Evolutionary conservation across 1,140 invertebrate genomes (phyloP), one percentile per base, ranked within the genome.

Genomic region (Drosophila bipectinata): DNA sequence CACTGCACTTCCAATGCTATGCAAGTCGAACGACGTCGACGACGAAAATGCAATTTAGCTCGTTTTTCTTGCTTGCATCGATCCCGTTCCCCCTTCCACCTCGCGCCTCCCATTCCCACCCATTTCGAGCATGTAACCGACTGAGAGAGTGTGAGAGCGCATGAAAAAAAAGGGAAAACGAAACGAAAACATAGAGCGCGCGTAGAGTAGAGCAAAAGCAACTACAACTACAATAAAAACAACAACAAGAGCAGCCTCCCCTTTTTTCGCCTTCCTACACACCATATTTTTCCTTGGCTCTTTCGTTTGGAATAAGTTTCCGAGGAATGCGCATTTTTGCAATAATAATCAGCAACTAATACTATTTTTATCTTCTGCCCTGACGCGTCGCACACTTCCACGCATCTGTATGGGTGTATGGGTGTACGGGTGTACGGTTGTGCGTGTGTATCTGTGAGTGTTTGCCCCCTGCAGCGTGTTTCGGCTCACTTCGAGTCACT

Each of bases 281-380:
- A 44, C 14, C 41, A 14, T 44, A 18, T 44, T 24, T 44, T 9
- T 15, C 32, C 55, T 39, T 15, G 41, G 12, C 26, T 15, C 32
- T 37, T 59, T 30, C 18, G 48, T 77, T 44, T 83, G 74, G 80
- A 81, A 83, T 83, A 83, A 83, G 79, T 82, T 72, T 79, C 77
- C 72, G 67, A 69, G 84, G 84, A 90, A 90, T 90, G 87, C 87
- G 80, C 78, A 90, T 87, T 90, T 90, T 90, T 90, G 87, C 82
- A 90, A 90, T 90, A 90, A 90, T 90, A 90, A 90, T 90, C 87
- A 90, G 87, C 78, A 83, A 90, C 81, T 75, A 90, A 90, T 90
- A 88, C 87, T 90, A 90, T 90, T 90, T 90, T 87, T 90, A 90
- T 90, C 88, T 88, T 67, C 62, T 84, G 84, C 78, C 82, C 78